Evolutionary conservation across 2,888 invertebrate species (phyloP), one percentile per base, ranked within the genome.

Genomic region (Sepiola atlantica): DNA sequence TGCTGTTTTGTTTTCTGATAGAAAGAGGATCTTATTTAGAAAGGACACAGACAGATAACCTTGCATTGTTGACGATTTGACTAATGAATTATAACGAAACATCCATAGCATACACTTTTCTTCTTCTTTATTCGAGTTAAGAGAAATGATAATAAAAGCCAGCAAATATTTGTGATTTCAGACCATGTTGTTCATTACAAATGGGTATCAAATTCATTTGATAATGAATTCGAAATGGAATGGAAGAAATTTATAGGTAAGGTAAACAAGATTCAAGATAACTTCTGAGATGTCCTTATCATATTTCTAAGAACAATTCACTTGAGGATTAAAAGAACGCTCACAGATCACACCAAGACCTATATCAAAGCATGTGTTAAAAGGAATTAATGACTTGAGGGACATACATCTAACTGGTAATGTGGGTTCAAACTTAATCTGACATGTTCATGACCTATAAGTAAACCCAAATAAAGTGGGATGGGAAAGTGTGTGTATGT

Each of bases 231-330:
- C 77, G 18, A 77, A 77, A 77, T 77, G 77, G 77, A 77, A 77
- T 77, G 77, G 77, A n/a, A 77, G 77, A 77, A 77, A 77, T 77
- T 77, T 77, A 77, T 77, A 77, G 77, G 77, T n/a, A 77, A 77
- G 77, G 77, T 77, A 77, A 77, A 77, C 77, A 77, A 32, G 77
- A 77, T 77, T 77, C n/a, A 77, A 77, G 77, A 77, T 77, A 77
- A 77, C n/a, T 77, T 77, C n/a, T n/a, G 18, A 77, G 77, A 77
- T 77, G 77, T 77, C 77, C 77, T n/a, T 77, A 77, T 77, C 77
- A 77, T 12, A 77, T 77, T 77, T 77, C 77, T 32, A 16, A 77
- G 77, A 77, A 77, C 77, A 77, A 77, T 77, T 77, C 77, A 77
- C 77, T 77, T 77, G 77, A 77, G 77, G 16, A 77, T 77, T 77